A percentile compares a stretch with the other conserved stretches of the same genome.
phyloP scores from a whole-genome alignment of 2,113 vertebrate genomes.

The Oenanthe oenanthe region DNA sequence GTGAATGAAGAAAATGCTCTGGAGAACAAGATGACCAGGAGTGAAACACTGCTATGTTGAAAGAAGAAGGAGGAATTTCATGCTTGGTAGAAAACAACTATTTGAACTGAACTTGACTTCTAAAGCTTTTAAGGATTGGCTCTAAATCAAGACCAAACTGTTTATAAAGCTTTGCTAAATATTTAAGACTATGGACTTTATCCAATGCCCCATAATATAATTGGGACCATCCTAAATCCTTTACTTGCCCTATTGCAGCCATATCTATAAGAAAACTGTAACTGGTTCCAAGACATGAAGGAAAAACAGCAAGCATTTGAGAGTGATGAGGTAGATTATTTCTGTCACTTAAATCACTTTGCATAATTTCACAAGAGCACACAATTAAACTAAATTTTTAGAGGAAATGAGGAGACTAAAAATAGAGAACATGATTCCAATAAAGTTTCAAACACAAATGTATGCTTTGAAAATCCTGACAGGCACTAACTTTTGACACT shows the following conservation, averaged over 20 bases:
- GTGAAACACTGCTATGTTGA: neutral
- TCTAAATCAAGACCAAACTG: neutral
- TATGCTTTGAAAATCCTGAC: neutral
- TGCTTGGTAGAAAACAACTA: neutral
- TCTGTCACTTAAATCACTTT: slow-evolving; percentile 7
- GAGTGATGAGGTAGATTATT: neutral
- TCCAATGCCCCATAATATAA: neutral
- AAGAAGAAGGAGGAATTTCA: neutral
- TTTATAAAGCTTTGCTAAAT: neutral
- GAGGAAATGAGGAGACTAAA: slow-evolving; percentile 20
- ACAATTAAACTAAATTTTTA: slow-evolving; percentile 32
- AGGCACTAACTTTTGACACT: neutral
- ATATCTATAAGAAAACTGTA: neutral
- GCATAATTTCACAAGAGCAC: slow-evolving; percentile 22
- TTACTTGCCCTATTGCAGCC: neutral
- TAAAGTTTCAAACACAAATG: neutral
- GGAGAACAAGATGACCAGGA: neutral
- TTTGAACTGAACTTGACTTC: slow-evolving; percentile 33
- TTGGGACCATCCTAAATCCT: neutral
- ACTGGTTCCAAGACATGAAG: neutral
- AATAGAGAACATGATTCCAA: slow-evolving; percentile 11
- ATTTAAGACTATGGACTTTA: neutral
- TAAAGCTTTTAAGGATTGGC: slow-evolving; percentile 11
- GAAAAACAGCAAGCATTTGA: neutral
- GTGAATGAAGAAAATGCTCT: neutral